Base-by-base conservation (phyloP, 2,797 vertebrate genomes). In the Macropodus opercularis region DNA sequence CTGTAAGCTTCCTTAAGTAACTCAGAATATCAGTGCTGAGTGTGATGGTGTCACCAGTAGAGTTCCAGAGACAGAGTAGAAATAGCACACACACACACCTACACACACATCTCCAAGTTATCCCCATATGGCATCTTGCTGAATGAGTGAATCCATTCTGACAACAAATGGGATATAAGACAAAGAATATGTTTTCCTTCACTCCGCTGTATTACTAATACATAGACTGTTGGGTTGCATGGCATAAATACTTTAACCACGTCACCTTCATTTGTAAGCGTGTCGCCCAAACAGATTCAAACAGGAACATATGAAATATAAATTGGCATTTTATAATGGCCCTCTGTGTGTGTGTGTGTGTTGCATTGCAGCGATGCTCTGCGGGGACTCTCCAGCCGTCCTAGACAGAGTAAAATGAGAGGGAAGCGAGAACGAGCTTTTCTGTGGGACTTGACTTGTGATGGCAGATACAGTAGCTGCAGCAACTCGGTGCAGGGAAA, bases 271-370 rank as follows among this genome's bases (percentile, higher is more conserved):
- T 95, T 95, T 95, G 94, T 95, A 94, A 92, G 89, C 84, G 65
- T 87, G 92, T 83, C 85, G 80, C 66, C 89, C 80, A 92, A 94
- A 92, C 90, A 73, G 90, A 93, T 91, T 87, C 81, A 84, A 89
- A 87, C 88, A 90, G 77, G 89, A 92, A 90, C 92, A 83, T 94
- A 96, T 97, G 91, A 97, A 97, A 96, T 95, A 98, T 97, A 92
- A 93, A 97, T 96, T 87, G 85, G 70, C 76, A 87, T 88, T 95
- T 94, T 94, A 94, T 95, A 95, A 94, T 92, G 93, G 94, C 80
- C 92, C 92, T 95, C 92, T 92, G 83, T 92, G 90, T 91, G 79
- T 63, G 52, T 69, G 83, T 91, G 90, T 91, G 67, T 69, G 17
- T 52, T 63, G 49, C 54, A 56, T 79, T 71, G 69, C 65, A 23